A percentile compares a stretch with the other conserved stretches of the same genome.
Evolutionary conservation across 2,113 vertebrate species (phyloP).

Genomic region (Chloebia gouldiae): DNA sequence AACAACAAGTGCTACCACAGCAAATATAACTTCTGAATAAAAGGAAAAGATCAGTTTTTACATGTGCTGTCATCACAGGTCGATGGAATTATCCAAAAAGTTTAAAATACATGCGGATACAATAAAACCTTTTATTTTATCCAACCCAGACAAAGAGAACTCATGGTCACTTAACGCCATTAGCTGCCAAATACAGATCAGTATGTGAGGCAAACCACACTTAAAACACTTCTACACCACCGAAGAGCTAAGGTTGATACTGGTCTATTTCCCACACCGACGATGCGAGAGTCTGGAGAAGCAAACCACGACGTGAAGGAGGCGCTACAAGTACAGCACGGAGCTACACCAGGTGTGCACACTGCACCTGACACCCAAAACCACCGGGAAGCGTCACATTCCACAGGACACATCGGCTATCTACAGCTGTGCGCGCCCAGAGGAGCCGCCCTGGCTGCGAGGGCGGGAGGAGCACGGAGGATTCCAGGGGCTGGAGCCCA

Average conservation of each 20-base stretch:
- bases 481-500: no score
- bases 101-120: conserved; percentile 60
- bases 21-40: not conserved
- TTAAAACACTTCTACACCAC: not conserved
- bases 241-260: not conserved
- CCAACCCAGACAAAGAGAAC: conserved; percentile 31
- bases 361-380: no score
- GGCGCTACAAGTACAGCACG: not conserved
- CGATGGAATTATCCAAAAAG: not conserved
- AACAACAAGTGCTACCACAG: not conserved
- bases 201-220: not conserved
- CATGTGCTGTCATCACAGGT: not conserved
- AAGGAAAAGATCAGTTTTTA: not conserved
- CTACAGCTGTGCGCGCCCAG: not conserved
- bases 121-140: conserved; percentile 35
- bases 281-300: not conserved
- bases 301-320: not conserved
- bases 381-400: not conserved
- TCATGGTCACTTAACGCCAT: not conserved
- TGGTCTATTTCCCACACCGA: not conserved
- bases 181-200: conserved; percentile 58
- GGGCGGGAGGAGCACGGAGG: not conserved
- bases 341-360: not conserved
- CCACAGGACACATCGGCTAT: not conserved
- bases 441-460: not conserved